phyloP scores from a whole-genome alignment of 2,113 vertebrate genomes.

The Pelodiscus sinensis region DNA sequence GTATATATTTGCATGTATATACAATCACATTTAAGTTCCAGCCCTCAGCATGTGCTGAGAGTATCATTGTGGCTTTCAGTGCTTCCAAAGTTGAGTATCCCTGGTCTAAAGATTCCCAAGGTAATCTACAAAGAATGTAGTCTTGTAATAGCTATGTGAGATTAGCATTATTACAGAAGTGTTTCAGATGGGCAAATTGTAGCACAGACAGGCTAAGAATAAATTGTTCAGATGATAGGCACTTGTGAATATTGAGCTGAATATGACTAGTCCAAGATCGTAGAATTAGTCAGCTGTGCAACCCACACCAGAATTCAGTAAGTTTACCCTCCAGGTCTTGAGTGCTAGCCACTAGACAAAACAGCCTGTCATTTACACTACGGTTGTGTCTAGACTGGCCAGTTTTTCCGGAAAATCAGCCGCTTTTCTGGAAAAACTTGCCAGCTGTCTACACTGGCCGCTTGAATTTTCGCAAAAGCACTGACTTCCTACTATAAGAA shows the following conservation, averaged over 20 bases:
- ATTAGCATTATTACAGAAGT: not conserved
- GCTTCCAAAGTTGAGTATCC: too few species aligned
- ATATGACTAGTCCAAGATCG: not conserved
- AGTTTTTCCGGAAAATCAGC: too few species aligned
- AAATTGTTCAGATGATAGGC: not conserved
- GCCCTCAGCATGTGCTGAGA: too few species aligned
- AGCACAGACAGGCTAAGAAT: not conserved
- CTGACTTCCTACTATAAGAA: too few species aligned
- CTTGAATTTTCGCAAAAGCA: too few species aligned
- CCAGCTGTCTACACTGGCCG: too few species aligned
- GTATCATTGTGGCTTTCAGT: too few species aligned
- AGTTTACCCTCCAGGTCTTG: not conserved
- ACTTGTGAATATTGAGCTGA: not conserved
- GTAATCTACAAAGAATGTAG: not conserved
- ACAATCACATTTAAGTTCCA: too few species aligned
- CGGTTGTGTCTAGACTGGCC: too few species aligned
- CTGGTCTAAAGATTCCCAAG: not conserved
- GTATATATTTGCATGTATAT: too few species aligned
- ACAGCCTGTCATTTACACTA: not conserved
- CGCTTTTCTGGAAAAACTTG: too few species aligned
- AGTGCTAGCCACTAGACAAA: not conserved
- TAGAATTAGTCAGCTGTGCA: not conserved
- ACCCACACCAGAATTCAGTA: not conserved
- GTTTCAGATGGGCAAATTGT: not conserved
- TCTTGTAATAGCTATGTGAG: not conserved